Evolutionary conservation across 2,797 vertebrate species (phyloP).

Genomic region (Pteronotus mesoamericanus): DNA sequence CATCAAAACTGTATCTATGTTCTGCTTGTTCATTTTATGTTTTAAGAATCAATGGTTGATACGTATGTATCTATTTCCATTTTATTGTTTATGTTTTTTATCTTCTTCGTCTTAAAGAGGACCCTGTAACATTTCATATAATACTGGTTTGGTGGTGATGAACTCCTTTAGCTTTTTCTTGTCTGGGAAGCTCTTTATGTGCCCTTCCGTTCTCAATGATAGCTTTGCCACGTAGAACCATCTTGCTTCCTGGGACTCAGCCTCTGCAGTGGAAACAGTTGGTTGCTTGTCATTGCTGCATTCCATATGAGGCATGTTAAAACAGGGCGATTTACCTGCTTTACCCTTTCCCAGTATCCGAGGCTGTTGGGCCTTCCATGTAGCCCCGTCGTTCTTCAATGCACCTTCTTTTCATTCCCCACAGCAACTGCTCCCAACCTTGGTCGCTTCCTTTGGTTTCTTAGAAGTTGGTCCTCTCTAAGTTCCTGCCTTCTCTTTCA

Average conservation of each 20-base stretch:
- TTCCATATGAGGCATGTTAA: not conserved
- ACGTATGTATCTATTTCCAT: not conserved
- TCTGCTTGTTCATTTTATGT: not conserved
- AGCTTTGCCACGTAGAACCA: no score
- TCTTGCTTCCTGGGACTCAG: not conserved
- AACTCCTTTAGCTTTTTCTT: no score
- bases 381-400: not conserved
- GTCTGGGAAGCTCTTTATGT: no score
- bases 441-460: not conserved
- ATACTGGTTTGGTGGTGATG: no score
- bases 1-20: not conserved
- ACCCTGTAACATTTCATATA: no score
- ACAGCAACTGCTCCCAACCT: not conserved
- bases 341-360: not conserved
- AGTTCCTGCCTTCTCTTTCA: not conserved
- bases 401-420: not conserved
- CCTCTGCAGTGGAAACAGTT: not conserved
- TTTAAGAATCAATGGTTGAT: not conserved
- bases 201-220: no score
- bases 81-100: not conserved
- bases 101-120: not conserved
- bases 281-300: not conserved
- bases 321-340: not conserved
- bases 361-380: not conserved
- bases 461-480: not conserved